These are phyloP conservation scores for Anoplius nigerrimus DNA, from an alignment of 2,888 invertebrate genomes.

Conservation along the genomic window DNA sequence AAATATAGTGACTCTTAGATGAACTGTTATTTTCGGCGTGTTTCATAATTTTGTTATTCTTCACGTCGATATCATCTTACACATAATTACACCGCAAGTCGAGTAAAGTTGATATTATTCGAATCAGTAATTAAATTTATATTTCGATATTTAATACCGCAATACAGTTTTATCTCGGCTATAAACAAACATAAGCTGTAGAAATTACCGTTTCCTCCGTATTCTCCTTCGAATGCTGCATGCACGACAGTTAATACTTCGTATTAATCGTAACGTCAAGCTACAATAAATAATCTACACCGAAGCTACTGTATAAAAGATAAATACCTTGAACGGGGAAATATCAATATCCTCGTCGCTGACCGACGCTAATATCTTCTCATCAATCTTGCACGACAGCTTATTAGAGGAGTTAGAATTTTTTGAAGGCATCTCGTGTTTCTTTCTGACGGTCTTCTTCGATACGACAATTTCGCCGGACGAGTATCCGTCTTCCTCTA, in stretches of 20 bases:
- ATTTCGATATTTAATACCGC: no score
- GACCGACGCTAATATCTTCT: constrained; percentile 66
- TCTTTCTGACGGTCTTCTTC: constrained; percentile 74
- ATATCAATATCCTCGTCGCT: constrained; percentile 72
- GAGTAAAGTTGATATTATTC: no score
- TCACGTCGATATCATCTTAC: no score
- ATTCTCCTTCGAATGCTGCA: constrained; percentile 64
- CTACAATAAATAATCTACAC: background rate
- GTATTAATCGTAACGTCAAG: background rate
- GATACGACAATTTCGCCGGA: constrained; percentile 72
- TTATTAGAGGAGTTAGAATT: constrained; percentile 55
- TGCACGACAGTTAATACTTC: constrained; percentile 27
- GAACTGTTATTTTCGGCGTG: no score
- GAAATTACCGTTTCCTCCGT: constrained; percentile 64
- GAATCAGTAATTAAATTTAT: no score
- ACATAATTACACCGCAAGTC: no score
- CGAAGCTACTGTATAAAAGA: constrained; percentile 6
- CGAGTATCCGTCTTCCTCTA: constrained; percentile 80
- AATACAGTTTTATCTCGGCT: no score
- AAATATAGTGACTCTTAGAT: no score
- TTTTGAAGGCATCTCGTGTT: constrained; percentile 59
- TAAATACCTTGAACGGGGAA: constrained; percentile 69
- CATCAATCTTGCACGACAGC: constrained; percentile 67
- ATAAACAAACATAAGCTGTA: background rate
- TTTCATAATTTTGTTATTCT: no score